phyloP scores from a whole-genome alignment of 2,797 vertebrate genomes.

The Crax fasciolata region DNA sequence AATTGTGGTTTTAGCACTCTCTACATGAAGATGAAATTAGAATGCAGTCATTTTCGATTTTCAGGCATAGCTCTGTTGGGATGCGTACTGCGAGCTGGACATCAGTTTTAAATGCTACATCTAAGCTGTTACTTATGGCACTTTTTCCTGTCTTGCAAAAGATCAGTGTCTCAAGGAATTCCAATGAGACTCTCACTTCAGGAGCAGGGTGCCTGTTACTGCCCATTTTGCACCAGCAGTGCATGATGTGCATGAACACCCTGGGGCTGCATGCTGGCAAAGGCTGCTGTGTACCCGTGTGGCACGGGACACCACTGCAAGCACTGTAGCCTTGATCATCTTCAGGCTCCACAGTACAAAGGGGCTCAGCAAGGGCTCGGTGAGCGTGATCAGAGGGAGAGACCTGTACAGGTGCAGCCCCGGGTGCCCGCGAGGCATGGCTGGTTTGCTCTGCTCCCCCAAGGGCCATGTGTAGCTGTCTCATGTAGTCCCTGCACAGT shows the following conservation, averaged over 20 bases:
- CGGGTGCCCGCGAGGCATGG: background rate
- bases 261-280: fast-evolving
- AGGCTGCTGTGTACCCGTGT: fast-evolving
- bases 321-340: fast-evolving
- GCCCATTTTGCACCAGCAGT: background rate
- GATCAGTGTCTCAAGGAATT: background rate
- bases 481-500: background rate
- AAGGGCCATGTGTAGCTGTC: background rate
- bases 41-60: background rate
- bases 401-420: background rate
- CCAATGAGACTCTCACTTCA: background rate
- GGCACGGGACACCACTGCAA: fast-evolving
- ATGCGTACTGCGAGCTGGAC: background rate
- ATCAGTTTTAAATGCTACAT: background rate
- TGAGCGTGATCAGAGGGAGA: background rate
- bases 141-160: background rate
- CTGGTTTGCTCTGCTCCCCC: conserved; percentile 23
- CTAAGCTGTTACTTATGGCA: background rate
- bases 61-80: background rate
- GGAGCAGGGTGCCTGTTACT: background rate
- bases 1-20: background rate
- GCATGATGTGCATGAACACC: background rate
- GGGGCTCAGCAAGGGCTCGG: too few species aligned
- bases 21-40: background rate
- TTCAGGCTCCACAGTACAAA: fast-evolving